Base-by-base conservation (phyloP, 2,113 vertebrate species). In the Oreochromis aureus region DNA sequence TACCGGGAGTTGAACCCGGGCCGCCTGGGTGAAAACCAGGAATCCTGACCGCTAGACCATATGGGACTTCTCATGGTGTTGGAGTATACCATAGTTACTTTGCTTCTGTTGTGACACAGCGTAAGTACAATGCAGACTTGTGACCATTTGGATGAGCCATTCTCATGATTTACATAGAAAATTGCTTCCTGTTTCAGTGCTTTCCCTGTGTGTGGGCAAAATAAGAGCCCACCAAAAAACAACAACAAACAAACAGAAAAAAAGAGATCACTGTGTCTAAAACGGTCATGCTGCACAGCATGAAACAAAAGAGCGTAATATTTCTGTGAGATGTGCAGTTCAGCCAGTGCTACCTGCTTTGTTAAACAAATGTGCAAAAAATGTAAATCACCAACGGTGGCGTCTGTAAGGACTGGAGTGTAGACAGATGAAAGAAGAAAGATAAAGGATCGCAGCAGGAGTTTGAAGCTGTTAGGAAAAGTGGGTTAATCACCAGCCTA, bases 41-140 rank as follows among this genome's bases (percentile, higher is more conserved):
- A 19, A 36, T 3, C 32, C 59, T 63, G 9, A 36, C 16, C 9
- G 0, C 9, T 34, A 7, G 30, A 19, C 59, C 16, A 34, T 6
- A 63, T 34, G 59, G 6, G 18, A 3, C 32, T 7, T 1, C 2
- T 11, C 0, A 0, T 3, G 3, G 9, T 0, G 1, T 2, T 11
- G 10, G 10, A 19, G 32, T 36, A 36, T 63, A n/a, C 2, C 32
- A 36, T 63, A 32, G 18, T 36, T 19, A 2, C 3, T 36, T 63
- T 12, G 32, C 6, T 66, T 36, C 39, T 71, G 66, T 16, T 27
- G 39, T 44, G 39, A 24, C 39, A 71, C 66, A 24, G 8, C 6
- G n/a, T 71, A 10, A 24, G 66, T 6, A 16, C 22, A 71, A 27
- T 6, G 39, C 12, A 16, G 24, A 44, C 12, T 10, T 71, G 66